Base-by-base conservation (phyloP, 2,797 vertebrate species). In the Furcifer pardalis region DNA sequence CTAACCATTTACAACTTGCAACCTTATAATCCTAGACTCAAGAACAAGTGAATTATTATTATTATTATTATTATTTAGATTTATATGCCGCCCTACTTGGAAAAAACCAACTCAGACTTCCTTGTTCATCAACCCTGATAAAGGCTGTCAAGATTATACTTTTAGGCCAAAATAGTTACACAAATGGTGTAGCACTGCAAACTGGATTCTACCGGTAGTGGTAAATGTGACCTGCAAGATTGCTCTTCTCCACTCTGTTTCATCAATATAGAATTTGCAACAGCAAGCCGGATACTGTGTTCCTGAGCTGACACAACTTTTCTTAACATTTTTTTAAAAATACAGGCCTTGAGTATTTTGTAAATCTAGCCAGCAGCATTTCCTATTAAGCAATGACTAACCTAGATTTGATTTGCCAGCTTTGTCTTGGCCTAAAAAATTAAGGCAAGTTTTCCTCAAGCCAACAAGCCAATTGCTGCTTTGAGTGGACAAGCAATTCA, bases 381-480 rank as follows among this genome's bases (percentile, higher is more conserved):
- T 17, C 69, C 79, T 77, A 69, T 46, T 89, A 81, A 82, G 84
- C 65, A 81, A 42, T 35, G 68, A 13, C 56, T 66, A 65, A 44
- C 52, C 62, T 77, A 73, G 44, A 62, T 74, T 63, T 82, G 77
- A 88, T 82, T 84, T 84, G 88, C 79, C 19, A 88, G 27, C 85
- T 66, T 86, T 79, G 40, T 72, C 56, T 59, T 89, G 86, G 19
- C 62, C 69, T 91, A 60, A 69, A 9, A 74, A 89, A 56, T 44
- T 72, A 80, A 86, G 56, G 23, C 40, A 56, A 72, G 3, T 72
- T 87, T 73, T 32, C 69, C 42, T 30, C 59, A 4, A 42, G 0
- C 27, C 68, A 42, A 9, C 30, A 40, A 35, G 21, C 32, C 46
- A 30, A 9, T 15, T 30, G 15, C 42, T 23, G 46, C 44, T 2